Percentiles rank a stretch among this genome's conserved stretches.
Conservation (phyloP, 2,888 invertebrate genomes). For the Heliconius sara region DNA sequence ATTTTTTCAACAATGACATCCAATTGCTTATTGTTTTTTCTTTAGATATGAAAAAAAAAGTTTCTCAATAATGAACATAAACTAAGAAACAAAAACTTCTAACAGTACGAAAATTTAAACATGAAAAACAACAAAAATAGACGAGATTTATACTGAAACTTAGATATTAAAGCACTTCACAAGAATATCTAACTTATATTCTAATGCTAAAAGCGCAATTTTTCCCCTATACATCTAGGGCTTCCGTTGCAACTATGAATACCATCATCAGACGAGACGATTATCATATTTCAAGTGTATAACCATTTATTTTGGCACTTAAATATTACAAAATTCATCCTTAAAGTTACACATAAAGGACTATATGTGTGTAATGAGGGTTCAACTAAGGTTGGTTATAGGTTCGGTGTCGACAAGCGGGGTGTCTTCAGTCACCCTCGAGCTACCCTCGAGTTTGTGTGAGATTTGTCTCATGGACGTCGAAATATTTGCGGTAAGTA, state of each 20-base stretch:
- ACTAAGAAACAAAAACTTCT: background rate
- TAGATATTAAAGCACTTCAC: constrained; percentile 42
- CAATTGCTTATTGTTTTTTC: no score
- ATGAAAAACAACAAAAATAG: background rate
- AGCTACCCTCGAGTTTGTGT: constrained; percentile 67
- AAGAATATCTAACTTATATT: constrained; percentile 38
- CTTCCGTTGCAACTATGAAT: constrained; percentile 76
- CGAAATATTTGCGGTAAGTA: constrained; percentile 76
- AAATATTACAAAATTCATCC: constrained; percentile 36
- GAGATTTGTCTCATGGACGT: constrained; percentile 71
- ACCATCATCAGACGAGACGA: constrained; percentile 76
- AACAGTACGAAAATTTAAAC: background rate
- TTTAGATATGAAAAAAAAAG: no score
- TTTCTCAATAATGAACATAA: no score
- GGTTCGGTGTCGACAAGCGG: constrained; percentile 57
- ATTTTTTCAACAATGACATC: no score
- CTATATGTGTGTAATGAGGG: constrained; percentile 34
- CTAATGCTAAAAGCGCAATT: constrained; percentile 65
- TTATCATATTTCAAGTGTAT: constrained; percentile 78
- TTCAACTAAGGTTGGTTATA: constrained; percentile 39
- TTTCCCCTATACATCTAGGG: constrained; percentile 66
- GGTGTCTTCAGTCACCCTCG: constrained; percentile 71
- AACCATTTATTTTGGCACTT: constrained; percentile 35
- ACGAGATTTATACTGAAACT: constrained; percentile 9
- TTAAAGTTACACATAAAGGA: constrained; percentile 43